These are phyloP conservation scores for Coleophora flavipennella DNA, from an alignment of 2,888 invertebrate genomes.

Conservation along the genomic window DNA sequence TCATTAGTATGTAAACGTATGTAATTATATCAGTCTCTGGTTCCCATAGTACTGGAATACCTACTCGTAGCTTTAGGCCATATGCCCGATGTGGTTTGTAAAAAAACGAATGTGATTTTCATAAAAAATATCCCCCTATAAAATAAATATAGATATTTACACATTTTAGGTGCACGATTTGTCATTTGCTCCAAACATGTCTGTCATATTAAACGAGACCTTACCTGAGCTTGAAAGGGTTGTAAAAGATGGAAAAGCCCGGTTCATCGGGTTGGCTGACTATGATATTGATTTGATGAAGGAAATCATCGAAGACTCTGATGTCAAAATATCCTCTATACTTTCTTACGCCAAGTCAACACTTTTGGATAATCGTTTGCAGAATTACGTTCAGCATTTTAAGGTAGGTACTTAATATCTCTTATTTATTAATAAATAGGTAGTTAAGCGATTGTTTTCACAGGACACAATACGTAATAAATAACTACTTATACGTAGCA, in stretches of 20 bases:
- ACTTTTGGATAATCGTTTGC: slow-evolving; percentile 83
- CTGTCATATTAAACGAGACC: slow-evolving; percentile 87
- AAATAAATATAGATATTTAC: no score
- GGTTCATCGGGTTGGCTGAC: slow-evolving; percentile 88
- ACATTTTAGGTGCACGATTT: slow-evolving; percentile 90
- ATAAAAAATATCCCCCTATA: no score
- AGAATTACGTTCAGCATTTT: slow-evolving; percentile 81
- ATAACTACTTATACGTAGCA: no score
- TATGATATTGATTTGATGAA: slow-evolving; percentile 86
- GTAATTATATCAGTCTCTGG: no score
- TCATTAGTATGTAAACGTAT: no score
- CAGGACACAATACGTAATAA: no score
- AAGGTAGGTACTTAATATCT: slow-evolving; percentile 78
- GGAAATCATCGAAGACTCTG: slow-evolving; percentile 78
- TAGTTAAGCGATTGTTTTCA: no score
- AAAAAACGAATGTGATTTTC: no score
- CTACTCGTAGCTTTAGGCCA: no score
- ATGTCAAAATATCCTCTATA: slow-evolving; percentile 77
- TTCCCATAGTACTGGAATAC: no score
- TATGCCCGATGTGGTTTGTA: no score
- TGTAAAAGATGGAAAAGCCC: slow-evolving; percentile 80
- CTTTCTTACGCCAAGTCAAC: slow-evolving; percentile 87
- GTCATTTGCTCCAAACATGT: slow-evolving; percentile 85
- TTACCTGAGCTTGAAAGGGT: slow-evolving; percentile 85
- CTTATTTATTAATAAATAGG: no score